Evolutionary conservation across 2,113 vertebrate genomes (phyloP).

Genomic region (Brienomyrus brachyistius): DNA sequence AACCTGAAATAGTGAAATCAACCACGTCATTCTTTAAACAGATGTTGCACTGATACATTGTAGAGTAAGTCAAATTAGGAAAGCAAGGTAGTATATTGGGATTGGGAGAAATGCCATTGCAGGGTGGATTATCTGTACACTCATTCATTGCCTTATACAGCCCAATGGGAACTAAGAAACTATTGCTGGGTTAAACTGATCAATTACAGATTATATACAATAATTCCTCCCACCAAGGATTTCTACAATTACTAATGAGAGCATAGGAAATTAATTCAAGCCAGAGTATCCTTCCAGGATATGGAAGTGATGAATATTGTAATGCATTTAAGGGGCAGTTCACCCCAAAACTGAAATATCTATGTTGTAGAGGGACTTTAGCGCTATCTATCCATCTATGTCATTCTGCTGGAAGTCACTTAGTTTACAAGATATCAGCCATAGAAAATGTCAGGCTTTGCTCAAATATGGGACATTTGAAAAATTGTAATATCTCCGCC

Average conservation of each 20-base stretch:
- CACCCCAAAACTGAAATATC: neutral
- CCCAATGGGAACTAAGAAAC: neutral
- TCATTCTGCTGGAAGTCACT: neutral
- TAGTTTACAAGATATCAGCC: neutral
- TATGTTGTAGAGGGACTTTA: neutral
- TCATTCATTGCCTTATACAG: neutral
- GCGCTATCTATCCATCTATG: neutral
- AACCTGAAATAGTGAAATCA: constrained; percentile 46
- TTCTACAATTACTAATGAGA: neutral
- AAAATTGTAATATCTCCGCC: too few species aligned
- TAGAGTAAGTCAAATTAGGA: neutral
- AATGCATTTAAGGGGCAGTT: neutral
- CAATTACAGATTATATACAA: neutral
- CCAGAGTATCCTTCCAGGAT: neutral
- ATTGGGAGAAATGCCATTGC: neutral
- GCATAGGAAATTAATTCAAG: neutral
- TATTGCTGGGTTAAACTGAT: neutral
- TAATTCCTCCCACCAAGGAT: neutral
- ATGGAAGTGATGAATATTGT: neutral
- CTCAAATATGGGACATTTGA: neutral
- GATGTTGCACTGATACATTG: neutral
- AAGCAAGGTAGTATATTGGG: neutral
- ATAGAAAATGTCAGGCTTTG: neutral
- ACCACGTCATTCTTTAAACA: neutral
- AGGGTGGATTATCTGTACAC: neutral